A percentile compares a stretch with the other conserved stretches of the same genome.
Conservation (phyloP, 2,113 vertebrate species). For the Benitochromis conjunctus region DNA sequence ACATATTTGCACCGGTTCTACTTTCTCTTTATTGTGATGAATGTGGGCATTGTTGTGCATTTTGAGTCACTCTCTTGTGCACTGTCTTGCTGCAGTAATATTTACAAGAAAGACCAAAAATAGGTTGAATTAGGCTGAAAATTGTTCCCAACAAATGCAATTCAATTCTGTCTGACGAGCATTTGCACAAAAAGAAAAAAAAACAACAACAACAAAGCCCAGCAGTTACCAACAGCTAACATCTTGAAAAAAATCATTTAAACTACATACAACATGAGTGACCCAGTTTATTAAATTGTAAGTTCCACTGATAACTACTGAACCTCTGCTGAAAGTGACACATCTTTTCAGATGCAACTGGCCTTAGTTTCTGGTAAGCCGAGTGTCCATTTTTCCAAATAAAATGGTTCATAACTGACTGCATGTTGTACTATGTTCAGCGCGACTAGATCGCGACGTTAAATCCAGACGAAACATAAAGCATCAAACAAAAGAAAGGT, state of each 20-base stretch:
- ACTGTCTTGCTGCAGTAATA: background rate
- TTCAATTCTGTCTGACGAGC: background rate
- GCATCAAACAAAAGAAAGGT: background rate
- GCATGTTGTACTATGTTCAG: background rate
- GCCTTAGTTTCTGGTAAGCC: background rate
- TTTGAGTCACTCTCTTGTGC: background rate
- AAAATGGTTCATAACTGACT: background rate
- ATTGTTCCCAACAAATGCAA: background rate
- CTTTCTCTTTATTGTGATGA: background rate
- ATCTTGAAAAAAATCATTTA: background rate
- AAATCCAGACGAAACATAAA: background rate
- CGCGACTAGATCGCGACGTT: background rate
- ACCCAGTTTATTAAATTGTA: background rate
- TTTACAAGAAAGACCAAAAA: background rate
- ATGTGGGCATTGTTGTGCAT: background rate
- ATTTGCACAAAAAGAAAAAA: background rate
- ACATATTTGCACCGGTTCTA: background rate
- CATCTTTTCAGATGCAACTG: background rate
- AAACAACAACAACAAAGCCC: background rate
- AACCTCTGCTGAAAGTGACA: background rate
- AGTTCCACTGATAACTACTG: background rate
- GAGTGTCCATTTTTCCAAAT: background rate
- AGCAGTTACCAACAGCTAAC: background rate
- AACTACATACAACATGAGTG: background rate
- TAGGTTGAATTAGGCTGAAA: background rate